Evolutionary conservation across 2,113 vertebrate species (phyloP), one percentile per base, ranked within the genome.

Genomic region (Phylloscopus trochilus): DNA sequence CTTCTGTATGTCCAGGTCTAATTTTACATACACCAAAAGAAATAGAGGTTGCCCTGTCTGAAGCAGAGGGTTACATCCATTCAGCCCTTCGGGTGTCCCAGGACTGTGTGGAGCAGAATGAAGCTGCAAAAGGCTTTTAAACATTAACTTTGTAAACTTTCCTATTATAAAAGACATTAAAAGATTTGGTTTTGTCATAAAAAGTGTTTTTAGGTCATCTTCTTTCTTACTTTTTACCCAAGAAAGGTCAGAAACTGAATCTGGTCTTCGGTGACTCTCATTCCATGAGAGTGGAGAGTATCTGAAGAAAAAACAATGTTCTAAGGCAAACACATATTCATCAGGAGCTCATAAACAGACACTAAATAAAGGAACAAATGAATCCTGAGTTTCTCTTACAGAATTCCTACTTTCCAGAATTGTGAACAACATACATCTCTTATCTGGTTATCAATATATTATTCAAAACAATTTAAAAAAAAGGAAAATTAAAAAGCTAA

Each of bases 31-130:
- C 4, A 37, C 1, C n/a, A 44, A 35, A 59, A 59, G n/a, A 64
- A 77, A 87, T 0, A 63, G 56, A 55, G 18, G 58, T 15, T 52
- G 35, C 33, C n/a, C 8, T 31, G 22, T 22, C 27, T 73, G 27
- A 44, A 83, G 63, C 37, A 69, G 44, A 44, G 22, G 10, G 22
- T 28, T n/a, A 16, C 14, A 22, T 21, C 64, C 18, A 31, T 37
- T 56, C 44, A 17, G 16, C 19, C 26, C 11, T 44, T 13, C 0
- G 0, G 33, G 10, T 19, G 23, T 10, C 20, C 3, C 30, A 55
- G 39, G 26, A 43, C 49, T 62, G 51, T 10, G 4, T 21, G 30
- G n/a, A 70, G 43, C 1, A 44, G 31, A 21, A 28, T 2, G 26
- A 20, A 73, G 28, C 8, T 75, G 22, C 14, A 81, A 77, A 70